Conservation (phyloP, 2,888 invertebrate genomes). For the Phaedon cochleariae region DNA sequence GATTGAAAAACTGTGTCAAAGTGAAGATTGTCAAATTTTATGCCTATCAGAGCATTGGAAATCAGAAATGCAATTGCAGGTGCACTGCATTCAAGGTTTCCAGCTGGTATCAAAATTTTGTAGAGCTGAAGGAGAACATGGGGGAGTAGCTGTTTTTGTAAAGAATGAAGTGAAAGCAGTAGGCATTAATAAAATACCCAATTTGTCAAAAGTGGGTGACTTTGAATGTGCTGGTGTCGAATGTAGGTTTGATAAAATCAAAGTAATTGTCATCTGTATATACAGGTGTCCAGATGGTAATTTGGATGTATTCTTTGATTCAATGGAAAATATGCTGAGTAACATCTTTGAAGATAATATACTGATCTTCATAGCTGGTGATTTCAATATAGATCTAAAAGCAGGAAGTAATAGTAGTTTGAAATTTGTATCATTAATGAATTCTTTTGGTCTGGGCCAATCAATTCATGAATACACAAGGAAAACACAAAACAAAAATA, state of each 20-base stretch:
- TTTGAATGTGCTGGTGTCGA: neutral
- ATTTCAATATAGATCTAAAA: neutral
- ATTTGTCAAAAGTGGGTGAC: neutral
- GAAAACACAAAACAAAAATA: neutral
- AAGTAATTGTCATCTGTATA: neutral
- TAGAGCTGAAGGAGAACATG: neutral
- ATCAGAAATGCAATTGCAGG: no score
- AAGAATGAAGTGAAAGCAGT: neutral
- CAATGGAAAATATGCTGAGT: neutral
- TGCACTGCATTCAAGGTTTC: no score
- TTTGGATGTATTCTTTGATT: neutral
- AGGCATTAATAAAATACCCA: neutral
- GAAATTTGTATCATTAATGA: neutral
- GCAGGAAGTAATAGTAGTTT: neutral
- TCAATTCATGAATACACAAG: neutral
- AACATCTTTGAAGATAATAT: neutral
- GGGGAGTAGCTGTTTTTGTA: slow-evolving; percentile 2
- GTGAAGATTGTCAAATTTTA: no score
- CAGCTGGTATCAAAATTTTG: no score
- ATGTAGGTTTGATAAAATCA: neutral
- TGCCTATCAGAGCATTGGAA: no score
- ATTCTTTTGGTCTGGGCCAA: neutral
- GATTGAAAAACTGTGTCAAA: no score
- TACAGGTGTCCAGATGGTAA: neutral
- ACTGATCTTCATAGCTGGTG: neutral